A percentile compares a stretch with the other conserved stretches of the same genome.
Conservation (phyloP, 2,113 vertebrate genomes). For the Scomber japonicus region DNA sequence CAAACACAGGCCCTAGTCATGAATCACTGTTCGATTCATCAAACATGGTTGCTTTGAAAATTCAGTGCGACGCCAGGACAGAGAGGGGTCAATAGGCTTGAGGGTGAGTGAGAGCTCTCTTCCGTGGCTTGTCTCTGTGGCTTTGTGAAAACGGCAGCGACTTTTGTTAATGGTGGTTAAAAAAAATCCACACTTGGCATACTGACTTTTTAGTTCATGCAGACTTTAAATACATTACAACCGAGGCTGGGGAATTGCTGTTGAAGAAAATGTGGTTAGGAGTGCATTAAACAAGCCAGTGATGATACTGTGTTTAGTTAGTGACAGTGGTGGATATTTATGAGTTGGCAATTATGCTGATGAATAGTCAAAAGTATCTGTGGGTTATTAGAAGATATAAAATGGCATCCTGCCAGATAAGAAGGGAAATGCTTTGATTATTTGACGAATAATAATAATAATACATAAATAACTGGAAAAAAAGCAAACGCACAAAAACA, state of each 20-base stretch:
- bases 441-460: too few relatives aligned
- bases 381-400: background rate
- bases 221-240: slow-evolving; percentile 10
- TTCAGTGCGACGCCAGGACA: slow-evolving; percentile 37
- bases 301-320: slow-evolving; percentile 1
- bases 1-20: slow-evolving; percentile 42
- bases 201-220: slow-evolving; percentile 31
- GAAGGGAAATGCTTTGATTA: background rate
- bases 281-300: background rate
- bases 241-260: slow-evolving; percentile 13
- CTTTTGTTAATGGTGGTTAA: slow-evolving; percentile 14
- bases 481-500: background rate
- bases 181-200: slow-evolving; percentile 23
- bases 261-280: slow-evolving; percentile 36
- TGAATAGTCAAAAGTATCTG: background rate
- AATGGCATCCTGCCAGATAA: background rate
- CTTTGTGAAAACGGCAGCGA: slow-evolving; percentile 4
- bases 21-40: slow-evolving; percentile 8
- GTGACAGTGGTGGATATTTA: background rate
- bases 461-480: background rate
- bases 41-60: slow-evolving; percentile 20
- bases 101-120: slow-evolving; percentile 32
- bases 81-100: slow-evolving; percentile 24
- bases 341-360: background rate
- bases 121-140: background rate